Evolutionary conservation across 2,888 invertebrate species (phyloP), one percentile per base, ranked within the genome.

Genomic region (Clanis bilineata): DNA sequence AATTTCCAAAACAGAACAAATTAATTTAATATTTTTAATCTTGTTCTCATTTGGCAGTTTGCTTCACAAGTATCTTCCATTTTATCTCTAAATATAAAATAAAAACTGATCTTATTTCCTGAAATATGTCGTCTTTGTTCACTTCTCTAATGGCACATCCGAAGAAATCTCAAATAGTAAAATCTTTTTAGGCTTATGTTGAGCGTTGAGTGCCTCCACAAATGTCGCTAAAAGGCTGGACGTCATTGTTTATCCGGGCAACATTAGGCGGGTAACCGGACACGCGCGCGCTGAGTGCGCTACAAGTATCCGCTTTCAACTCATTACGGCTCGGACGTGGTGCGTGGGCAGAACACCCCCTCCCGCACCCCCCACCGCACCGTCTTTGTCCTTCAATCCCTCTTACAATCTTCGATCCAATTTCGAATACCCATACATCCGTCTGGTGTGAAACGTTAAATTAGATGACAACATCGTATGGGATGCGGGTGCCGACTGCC

Each of bases 291-390:
- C 87, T 91, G 91, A 92, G 91, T 91, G 91, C 90, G 90, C 89
- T 92, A 92, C 91, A 92, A 91, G 91, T 92, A 92, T 92, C 91
- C 90, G 91, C 91, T 92, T 92, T 92, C 91, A 92, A 92, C 91
- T 92, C 91, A 92, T 92, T 92, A 92, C 88, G 83, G 89, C 76
- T 83, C 85, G 90, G 90, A 90, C 90, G 90, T 90, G 88, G 90
- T 90, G 89, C 90, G 91, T 90, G 88, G 90, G 88, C 79, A 68
- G 74, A 64, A 68, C 72, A 67, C 70, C 74, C 72, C 76, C 78
- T 71, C 77, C 77, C 73, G 66, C 71, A 70, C 65, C 76, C 70
- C 74, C 69, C 76, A 66, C 67, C 74, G 70, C 70, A 59, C 74
- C 82, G 82, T 82, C 88, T 86, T 88, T 88, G 88, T 88, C 88